Conservation (phyloP, 1,140 invertebrate species). For the Grapholita molesta region DNA sequence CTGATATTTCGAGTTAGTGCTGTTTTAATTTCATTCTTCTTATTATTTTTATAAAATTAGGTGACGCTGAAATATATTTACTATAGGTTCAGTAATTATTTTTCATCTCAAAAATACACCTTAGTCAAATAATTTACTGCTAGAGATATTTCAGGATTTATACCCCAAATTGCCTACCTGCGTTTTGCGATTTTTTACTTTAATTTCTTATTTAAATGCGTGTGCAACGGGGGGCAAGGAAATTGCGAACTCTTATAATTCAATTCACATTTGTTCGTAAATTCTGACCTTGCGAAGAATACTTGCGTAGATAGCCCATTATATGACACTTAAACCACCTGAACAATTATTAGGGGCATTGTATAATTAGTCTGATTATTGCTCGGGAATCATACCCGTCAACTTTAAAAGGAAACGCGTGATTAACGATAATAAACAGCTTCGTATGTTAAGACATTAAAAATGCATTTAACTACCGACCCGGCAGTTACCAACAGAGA, state of each 20-base stretch:
- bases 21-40: too few species aligned
- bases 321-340: neutral
- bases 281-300: neutral
- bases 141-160: too few species aligned
- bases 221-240: neutral
- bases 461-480: neutral
- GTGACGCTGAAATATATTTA: too few species aligned
- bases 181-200: too few species aligned
- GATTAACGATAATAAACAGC: slow-evolving; percentile 10
- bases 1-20: too few species aligned
- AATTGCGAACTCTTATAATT: neutral
- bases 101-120: neutral
- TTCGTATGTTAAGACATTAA: neutral
- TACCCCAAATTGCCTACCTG: too few species aligned
- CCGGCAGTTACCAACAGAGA: neutral
- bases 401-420: neutral
- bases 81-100: too few species aligned
- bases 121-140: too few species aligned
- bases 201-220: too few species aligned
- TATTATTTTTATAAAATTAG: too few species aligned
- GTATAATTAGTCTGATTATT: neutral
- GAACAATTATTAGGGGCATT: neutral
- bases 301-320: neutral
- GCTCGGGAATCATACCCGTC: neutral
- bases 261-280: too few species aligned